Evolutionary conservation across 2,113 vertebrate species (phyloP).

Genomic region (Phaethornis superciliosus): DNA sequence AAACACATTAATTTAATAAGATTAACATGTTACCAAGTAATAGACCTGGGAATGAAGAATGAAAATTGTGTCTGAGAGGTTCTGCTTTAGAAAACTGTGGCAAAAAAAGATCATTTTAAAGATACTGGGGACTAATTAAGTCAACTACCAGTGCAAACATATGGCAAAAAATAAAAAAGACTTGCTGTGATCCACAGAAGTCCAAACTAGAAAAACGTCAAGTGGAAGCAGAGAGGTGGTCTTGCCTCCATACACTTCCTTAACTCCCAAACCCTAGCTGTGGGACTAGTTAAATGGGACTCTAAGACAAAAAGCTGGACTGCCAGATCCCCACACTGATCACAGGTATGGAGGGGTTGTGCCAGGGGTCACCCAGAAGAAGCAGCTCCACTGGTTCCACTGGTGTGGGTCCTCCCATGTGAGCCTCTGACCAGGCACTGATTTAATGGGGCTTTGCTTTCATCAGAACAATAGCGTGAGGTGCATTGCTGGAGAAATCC

Average conservation of each 20-base stretch:
- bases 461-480: accelerated
- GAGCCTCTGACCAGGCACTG: background rate
- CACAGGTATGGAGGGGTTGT: accelerated
- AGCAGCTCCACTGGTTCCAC: background rate
- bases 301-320: background rate
- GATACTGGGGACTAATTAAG: background rate
- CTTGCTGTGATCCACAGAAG: background rate
- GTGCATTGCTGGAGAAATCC: background rate
- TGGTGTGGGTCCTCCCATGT: background rate
- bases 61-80: background rate
- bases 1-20: background rate
- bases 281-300: background rate
- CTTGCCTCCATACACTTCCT: background rate
- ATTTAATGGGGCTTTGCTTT: background rate
- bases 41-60: background rate
- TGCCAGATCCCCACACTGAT: background rate
- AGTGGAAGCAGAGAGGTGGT: background rate
- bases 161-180: background rate
- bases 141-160: background rate
- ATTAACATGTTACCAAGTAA: background rate
- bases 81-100: background rate
- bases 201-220: background rate
- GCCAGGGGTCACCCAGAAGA: background rate
- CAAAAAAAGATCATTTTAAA: background rate
- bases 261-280: background rate